These are phyloP conservation scores for Oostethus manadensis DNA, from an alignment of 2,113 vertebrate genomes.

Conservation along the genomic window DNA sequence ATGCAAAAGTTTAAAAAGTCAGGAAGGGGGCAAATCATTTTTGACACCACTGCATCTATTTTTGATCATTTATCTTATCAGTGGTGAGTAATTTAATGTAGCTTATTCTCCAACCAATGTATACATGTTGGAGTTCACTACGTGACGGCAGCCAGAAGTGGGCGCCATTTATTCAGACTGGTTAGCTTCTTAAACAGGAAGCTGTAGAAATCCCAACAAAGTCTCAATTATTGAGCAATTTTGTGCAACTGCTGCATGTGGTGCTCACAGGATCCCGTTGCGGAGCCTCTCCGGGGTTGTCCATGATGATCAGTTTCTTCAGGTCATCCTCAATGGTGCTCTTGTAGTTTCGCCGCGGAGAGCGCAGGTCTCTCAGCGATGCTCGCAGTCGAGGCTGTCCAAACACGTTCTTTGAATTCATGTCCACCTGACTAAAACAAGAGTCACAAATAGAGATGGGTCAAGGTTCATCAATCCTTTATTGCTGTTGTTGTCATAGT, in stretches of 20 bases:
- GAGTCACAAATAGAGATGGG: background rate
- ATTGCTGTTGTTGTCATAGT: background rate
- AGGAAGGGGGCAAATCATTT: too few species aligned
- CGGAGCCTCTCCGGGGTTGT: conserved; percentile 70
- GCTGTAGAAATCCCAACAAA: background rate
- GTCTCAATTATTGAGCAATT: background rate
- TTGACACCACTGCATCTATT: too few species aligned
- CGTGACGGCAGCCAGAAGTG: background rate
- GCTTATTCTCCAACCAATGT: background rate
- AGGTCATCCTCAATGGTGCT: conserved; percentile 90
- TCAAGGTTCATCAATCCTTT: too few species aligned
- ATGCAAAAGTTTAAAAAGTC: too few species aligned
- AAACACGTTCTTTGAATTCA: conserved; percentile 84
- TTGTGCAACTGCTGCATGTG: background rate
- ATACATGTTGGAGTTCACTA: background rate
- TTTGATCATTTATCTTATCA: background rate
- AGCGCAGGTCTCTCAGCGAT: conserved; percentile 85
- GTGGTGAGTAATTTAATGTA: background rate
- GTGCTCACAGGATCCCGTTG: conserved; percentile 70
- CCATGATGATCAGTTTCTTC: conserved; percentile 92
- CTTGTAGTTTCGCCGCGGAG: conserved; percentile 82
- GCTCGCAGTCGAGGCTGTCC: conserved; percentile 86
- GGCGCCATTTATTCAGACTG: background rate
- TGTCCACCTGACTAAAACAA: conserved; percentile 77
- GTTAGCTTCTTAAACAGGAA: background rate